phyloP scores from a whole-genome alignment of 2,888 invertebrate species.

The Nomada lathburiana region DNA sequence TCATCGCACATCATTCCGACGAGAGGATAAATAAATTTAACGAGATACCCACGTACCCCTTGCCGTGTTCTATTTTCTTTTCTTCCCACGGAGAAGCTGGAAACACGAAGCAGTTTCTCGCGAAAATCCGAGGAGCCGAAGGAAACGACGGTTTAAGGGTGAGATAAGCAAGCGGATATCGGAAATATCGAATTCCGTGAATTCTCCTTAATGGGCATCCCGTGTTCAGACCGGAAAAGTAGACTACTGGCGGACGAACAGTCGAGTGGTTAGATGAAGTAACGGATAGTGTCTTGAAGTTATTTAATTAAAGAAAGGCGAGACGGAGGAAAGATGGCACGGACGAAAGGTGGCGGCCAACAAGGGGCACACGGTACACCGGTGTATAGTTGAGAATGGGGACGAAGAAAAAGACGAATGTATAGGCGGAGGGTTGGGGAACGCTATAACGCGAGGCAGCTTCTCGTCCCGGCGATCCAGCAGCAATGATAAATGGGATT shows the following conservation, averaged over 20 bases:
- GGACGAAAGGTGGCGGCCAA: neutral
- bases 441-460: slow-evolving; percentile 23
- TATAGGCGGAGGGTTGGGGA: slow-evolving; percentile 5
- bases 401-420: slow-evolving; percentile 18
- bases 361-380: slow-evolving; percentile 3
- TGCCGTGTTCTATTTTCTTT: neutral
- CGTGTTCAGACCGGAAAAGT: slow-evolving; percentile 70
- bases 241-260: slow-evolving; percentile 57
- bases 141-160: slow-evolving; percentile 40
- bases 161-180: slow-evolving; percentile 67
- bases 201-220: slow-evolving; percentile 78
- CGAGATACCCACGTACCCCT: neutral
- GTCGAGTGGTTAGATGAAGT: slow-evolving; percentile 74
- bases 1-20: neutral
- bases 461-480: slow-evolving; percentile 32
- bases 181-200: slow-evolving; percentile 76
- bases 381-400: slow-evolving; percentile 22
- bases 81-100: neutral
- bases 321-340: slow-evolving; percentile 23
- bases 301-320: slow-evolving; percentile 80
- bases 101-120: slow-evolving; percentile 15
- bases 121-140: slow-evolving; percentile 34
- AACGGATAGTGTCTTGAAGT: slow-evolving; percentile 81
- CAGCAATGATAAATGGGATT: slow-evolving; percentile 77
- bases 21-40: slow-evolving; percentile 11